Evolutionary conservation across 2,113 vertebrate species (phyloP), one percentile per base, ranked within the genome.

Genomic region (Cephalopterus ornatus): DNA sequence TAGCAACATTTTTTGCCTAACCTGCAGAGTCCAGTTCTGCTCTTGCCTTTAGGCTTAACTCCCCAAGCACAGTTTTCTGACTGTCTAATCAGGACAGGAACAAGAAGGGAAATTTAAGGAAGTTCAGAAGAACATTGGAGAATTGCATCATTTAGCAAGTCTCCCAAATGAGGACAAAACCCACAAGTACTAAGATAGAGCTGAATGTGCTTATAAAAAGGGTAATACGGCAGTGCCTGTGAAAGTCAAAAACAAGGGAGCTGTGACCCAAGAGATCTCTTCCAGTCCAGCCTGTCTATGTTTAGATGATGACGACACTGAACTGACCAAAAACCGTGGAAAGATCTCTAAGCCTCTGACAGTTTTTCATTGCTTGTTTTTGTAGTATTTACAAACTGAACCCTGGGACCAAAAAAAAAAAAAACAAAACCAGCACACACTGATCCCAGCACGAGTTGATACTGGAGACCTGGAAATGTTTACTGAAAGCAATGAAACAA

Each of bases 211-310:
- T 78, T 77, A 75, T 13, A 87, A 58, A 91, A 78, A 85, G 73
- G 35, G 70, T 42, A 92, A 81, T 49, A 92, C 6, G 21, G 70
- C 83, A 86, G 73, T 37, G 93, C 27, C 70, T 85, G 76, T 50
- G 70, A 91, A 89, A 92, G 52, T 39, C 56, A 5, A 76, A 94
- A 95, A 87, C 76, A 96, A 93, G 73, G 80, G 80, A 91, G 76
- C 80, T 87, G 47, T 71, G 83, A 95, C 93, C 86, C 72, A 81
- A 33, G 76, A 86, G 89, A 84, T 44, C 72, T 39, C 93, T 68
- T 68, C 76, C 89, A 92, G 84, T 61, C 84, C 94, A 91, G 86
- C 22, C 44, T 67, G 82, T 33, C 89, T 75, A 42, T 72, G 56
- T 89, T 95, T 92, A 95, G 91, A 63, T 21, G 52, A 95, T 92